These are phyloP conservation scores for Coregonus suidteri DNA, from an alignment of 2,797 vertebrate species.

Conservation along the genomic window DNA sequence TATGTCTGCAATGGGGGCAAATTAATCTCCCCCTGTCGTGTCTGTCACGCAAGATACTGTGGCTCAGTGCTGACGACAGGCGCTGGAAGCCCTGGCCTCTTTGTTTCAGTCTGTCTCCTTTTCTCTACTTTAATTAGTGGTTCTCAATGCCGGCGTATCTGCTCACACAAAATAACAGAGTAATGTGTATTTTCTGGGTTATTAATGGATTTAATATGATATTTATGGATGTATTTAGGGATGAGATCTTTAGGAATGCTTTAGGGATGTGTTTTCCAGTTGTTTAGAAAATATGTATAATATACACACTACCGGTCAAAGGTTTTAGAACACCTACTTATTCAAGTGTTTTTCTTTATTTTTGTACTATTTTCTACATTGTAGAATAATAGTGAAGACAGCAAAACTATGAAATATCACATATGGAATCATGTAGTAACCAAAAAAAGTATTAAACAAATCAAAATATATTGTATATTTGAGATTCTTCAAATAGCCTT, in stretches of 20 bases:
- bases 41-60: conserved; percentile 71
- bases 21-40: conserved; percentile 72
- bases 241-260: neutral
- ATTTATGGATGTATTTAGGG: neutral
- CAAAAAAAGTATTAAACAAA: too few species aligned
- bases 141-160: conserved; percentile 39
- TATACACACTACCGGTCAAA: too few species aligned
- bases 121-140: conserved; percentile 25
- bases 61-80: conserved; percentile 54
- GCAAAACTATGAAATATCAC: too few species aligned
- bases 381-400: too few species aligned
- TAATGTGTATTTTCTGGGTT: neutral
- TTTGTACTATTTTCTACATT: too few species aligned
- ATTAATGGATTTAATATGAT: neutral
- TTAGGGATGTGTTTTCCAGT: neutral
- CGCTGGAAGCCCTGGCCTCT: conserved; percentile 46
- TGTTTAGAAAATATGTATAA: too few species aligned
- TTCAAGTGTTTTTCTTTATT: too few species aligned
- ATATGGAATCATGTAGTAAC: too few species aligned
- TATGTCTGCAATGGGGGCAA: conserved; percentile 71
- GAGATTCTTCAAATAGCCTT: too few species aligned
- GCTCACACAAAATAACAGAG: conserved; percentile 18
- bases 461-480: too few species aligned
- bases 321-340: too few species aligned
- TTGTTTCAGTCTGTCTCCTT: conserved; percentile 46